Base-by-base conservation (phyloP, 2,797 vertebrate genomes). In the Diplodus puntazzo region DNA sequence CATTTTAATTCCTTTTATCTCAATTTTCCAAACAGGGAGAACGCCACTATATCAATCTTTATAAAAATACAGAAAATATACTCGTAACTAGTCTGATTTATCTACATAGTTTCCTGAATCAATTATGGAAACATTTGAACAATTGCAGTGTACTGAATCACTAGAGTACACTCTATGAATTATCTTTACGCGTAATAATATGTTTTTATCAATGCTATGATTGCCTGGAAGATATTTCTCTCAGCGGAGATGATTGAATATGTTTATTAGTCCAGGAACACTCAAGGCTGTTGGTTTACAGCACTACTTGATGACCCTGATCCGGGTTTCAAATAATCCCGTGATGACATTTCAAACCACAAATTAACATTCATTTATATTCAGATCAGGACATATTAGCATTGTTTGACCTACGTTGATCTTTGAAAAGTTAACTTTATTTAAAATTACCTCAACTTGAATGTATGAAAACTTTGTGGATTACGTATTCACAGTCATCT, bases 31-130 rank as follows among this genome's bases (percentile, higher is more conserved):
- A 48, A 75, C 58, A 30, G 79, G 77, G 80, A 74, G 48, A 69
- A 61, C 3, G 20, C 84, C 87, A 84, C 80, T 87, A 39, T 4
- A 52, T 21, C 11, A 27, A 1, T 21, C 63, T 52, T 58, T 8
- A 34, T 20, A 4, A 12, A 57, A 53, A 1, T 16, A 9, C 45
- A 52, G n/a, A 53, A 21, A 50, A 59, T 67, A 21, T 65, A 20
- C 43, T 13, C 0, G 10, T 20, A 34, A 39, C 4, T 58, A 3
- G 16, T 74, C 60, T 60, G 20, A 50, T 57, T 3, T n/a, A 34
- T 65, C 67, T 52, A 25, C 55, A 23, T 27, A 68, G n/a, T 62
- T 57, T 72, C 67, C 30, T 74, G 20, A 52, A 48, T 68, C 3
- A 50, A 53, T 60, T 20, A 49, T 64, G 21, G 12, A 45, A 59